Percentiles rank a stretch among this genome's conserved stretches.
These are phyloP conservation scores for Noctua fimbriata DNA, from an alignment of 2,888 invertebrate species.

Conservation along the genomic window DNA sequence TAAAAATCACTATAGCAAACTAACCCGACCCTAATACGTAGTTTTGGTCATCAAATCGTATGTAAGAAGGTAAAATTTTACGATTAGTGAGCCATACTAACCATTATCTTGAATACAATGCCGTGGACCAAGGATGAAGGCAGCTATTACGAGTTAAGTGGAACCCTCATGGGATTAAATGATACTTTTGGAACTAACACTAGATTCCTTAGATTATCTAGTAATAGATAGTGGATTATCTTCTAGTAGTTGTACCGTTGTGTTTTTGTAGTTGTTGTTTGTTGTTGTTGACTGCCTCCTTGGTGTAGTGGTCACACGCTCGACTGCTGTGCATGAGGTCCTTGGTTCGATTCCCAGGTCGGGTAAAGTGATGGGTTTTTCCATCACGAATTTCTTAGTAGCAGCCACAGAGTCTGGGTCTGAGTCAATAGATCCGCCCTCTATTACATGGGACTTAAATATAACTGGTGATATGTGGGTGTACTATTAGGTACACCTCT, in stretches of 20 bases:
- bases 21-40: neutral
- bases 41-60: slow-evolving; percentile 8
- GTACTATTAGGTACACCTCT: too few relatives aligned
- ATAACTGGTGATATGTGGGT: too few relatives aligned
- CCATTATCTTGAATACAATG: slow-evolving; percentile 23
- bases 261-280: too few relatives aligned
- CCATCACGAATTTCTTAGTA: too few relatives aligned
- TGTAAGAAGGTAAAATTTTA: slow-evolving; percentile 46
- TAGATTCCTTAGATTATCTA: neutral
- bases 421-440: too few relatives aligned
- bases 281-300: too few relatives aligned
- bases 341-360: too few relatives aligned
- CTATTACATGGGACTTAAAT: too few relatives aligned
- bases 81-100: slow-evolving; percentile 25
- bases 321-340: too few relatives aligned
- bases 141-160: slow-evolving; percentile 24
- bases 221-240: neutral
- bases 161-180: neutral
- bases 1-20: neutral
- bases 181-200: slow-evolving; percentile 2
- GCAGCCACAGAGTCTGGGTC: too few relatives aligned
- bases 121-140: slow-evolving; percentile 10
- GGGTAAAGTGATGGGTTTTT: too few relatives aligned
- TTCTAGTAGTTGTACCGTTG: neutral
- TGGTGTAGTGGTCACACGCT: too few relatives aligned